phyloP scores from a whole-genome alignment of 2,113 vertebrate species.

The Macquaria ambigua region DNA sequence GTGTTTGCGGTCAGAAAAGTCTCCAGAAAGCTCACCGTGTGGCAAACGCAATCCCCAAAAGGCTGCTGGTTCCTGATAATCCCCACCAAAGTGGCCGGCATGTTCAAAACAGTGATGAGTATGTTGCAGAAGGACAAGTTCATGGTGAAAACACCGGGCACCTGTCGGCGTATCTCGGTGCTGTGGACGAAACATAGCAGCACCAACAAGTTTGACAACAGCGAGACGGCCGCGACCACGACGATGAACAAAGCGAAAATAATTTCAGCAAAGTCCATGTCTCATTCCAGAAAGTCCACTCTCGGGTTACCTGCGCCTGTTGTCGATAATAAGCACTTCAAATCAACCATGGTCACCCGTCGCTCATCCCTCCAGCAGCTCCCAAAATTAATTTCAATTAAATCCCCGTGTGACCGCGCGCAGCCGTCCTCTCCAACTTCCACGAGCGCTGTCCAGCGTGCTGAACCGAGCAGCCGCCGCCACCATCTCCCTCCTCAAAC shows the following conservation, averaged over 20 bases:
- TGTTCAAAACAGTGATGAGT: slow-evolving; percentile 87
- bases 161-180: slow-evolving; percentile 88
- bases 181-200: slow-evolving; percentile 89
- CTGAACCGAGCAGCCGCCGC: slow-evolving; percentile 77
- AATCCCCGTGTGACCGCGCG: slow-evolving; percentile 52
- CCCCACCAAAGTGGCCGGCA: slow-evolving; percentile 87
- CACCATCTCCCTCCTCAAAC: slow-evolving; percentile 40
- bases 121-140: slow-evolving; percentile 90
- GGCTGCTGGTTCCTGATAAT: slow-evolving; percentile 85
- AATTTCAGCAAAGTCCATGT: slow-evolving; percentile 88
- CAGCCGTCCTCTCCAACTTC: slow-evolving; percentile 58
- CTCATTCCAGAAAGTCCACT: slow-evolving; percentile 82
- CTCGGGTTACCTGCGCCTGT: slow-evolving; percentile 54
- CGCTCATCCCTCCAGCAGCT: slow-evolving; percentile 28
- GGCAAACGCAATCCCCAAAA: slow-evolving; percentile 85
- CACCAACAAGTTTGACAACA: slow-evolving; percentile 89
- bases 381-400: slow-evolving; percentile 7
- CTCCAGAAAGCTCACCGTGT: slow-evolving; percentile 88
- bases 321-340: slow-evolving; percentile 26
- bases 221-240: slow-evolving; percentile 87
- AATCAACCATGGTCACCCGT: slow-evolving; percentile 66
- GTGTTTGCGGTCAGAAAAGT: slow-evolving; percentile 88
- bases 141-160: slow-evolving; percentile 88
- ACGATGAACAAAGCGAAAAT: slow-evolving; percentile 86
- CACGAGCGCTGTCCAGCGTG: slow-evolving; percentile 87